These are phyloP conservation scores for Apodemia zela DNA, from an alignment of 2,888 invertebrate genomes.

Conservation along the genomic window DNA sequence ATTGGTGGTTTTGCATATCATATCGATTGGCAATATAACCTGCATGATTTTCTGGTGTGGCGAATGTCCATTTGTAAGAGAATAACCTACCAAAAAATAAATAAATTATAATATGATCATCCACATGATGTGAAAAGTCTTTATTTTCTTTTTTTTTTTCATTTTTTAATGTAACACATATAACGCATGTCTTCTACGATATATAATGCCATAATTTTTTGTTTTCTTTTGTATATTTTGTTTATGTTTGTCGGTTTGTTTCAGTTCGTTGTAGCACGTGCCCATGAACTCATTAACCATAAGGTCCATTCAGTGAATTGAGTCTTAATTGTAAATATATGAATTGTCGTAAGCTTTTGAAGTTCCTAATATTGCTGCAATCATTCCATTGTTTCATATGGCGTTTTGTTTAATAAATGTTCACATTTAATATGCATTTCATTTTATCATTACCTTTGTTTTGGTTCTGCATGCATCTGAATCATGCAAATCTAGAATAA, in stretches of 20 bases:
- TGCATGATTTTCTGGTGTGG: neutral
- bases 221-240: conserved; percentile 22
- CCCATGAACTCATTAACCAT: conserved; percentile 27
- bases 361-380: conserved; percentile 15
- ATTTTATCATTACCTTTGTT: conserved; percentile 23
- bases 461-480: conserved; percentile 42
- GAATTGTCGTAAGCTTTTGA: neutral
- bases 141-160: neutral
- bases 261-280: conserved; percentile 34
- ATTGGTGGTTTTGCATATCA: too few species aligned
- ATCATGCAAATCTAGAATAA: neutral
- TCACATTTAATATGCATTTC: conserved; percentile 21
- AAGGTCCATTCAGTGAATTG: neutral
- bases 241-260: conserved; percentile 35
- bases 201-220: neutral
- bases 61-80: neutral
- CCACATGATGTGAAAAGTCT: neutral
- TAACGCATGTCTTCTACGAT: neutral
- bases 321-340: neutral
- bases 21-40: too few species aligned
- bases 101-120: too few species aligned
- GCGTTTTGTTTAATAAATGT: conserved; percentile 17
- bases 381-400: conserved; percentile 21
- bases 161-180: neutral
- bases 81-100: too few species aligned